These are phyloP conservation scores for Brotula barbata DNA, from an alignment of 2,797 vertebrate genomes.

Conservation along the genomic window DNA sequence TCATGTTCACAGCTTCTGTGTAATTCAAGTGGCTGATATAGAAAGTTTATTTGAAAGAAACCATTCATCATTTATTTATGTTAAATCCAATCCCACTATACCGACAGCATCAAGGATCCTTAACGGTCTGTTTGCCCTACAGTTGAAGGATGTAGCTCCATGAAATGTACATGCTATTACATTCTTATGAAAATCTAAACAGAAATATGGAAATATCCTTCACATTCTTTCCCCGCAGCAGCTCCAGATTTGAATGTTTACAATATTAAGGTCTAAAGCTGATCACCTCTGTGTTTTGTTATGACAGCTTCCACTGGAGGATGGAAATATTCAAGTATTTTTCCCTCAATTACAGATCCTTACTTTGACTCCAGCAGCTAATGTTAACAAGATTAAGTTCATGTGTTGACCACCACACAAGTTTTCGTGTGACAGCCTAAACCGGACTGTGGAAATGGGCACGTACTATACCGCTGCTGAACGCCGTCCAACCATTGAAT, in stretches of 20 bases:
- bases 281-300: constrained; percentile 66
- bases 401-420: constrained; percentile 43
- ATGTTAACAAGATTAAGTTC: constrained; percentile 62
- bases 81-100: constrained; percentile 21
- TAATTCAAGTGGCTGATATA: neutral
- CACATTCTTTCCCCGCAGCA: constrained; percentile 37
- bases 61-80: constrained; percentile 15
- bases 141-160: constrained; percentile 33
- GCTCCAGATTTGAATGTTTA: constrained; percentile 55
- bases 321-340: constrained; percentile 63
- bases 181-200: constrained; percentile 46
- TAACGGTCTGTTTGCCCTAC: constrained; percentile 10
- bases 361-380: constrained; percentile 28
- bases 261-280: constrained; percentile 59
- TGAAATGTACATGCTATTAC: constrained; percentile 34
- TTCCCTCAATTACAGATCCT: constrained; percentile 31
- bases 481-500: constrained; percentile 40
- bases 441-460: constrained; percentile 51
- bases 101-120: neutral
- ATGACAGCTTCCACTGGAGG: constrained; percentile 64
- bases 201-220: constrained; percentile 54
- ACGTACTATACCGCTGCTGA: constrained; percentile 33
- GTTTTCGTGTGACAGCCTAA: constrained; percentile 24
- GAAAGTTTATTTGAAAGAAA: neutral
- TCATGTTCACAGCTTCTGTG: neutral